phyloP scores from a whole-genome alignment of 2,797 vertebrate species.

The Lutjanus argentimaculatus region DNA sequence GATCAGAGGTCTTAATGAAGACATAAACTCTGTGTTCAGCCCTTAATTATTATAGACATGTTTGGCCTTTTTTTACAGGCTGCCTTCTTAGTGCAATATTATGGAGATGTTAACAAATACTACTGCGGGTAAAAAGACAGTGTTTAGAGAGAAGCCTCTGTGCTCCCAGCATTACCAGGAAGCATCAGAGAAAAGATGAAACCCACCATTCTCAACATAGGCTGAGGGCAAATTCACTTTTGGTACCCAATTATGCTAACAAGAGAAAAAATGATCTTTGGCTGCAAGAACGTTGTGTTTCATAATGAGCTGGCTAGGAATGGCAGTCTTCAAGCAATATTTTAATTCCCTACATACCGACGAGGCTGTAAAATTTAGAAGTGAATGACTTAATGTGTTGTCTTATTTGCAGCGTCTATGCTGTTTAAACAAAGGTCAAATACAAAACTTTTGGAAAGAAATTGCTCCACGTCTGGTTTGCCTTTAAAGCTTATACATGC shows the following conservation, averaged over 20 bases:
- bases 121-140: slow-evolving; percentile 70
- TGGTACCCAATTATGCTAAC: slow-evolving; percentile 86
- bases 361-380: slow-evolving; percentile 48
- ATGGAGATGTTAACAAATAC: slow-evolving; percentile 82
- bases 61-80: slow-evolving; percentile 73
- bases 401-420: slow-evolving; percentile 33
- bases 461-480: neutral
- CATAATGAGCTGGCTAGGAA: slow-evolving; percentile 74
- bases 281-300: slow-evolving; percentile 72
- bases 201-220: slow-evolving; percentile 69
- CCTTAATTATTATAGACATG: slow-evolving; percentile 83
- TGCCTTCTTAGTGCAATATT: slow-evolving; percentile 79
- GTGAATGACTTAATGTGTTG: slow-evolving; percentile 43
- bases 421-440: slow-evolving; percentile 40
- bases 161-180: slow-evolving; percentile 75
- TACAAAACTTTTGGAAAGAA: slow-evolving; percentile 4
- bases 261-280: slow-evolving; percentile 76
- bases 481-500: slow-evolving; percentile 9
- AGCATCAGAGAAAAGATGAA: slow-evolving; percentile 82
- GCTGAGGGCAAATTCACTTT: slow-evolving; percentile 82
- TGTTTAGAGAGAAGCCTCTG: slow-evolving; percentile 70
- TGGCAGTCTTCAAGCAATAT: slow-evolving; percentile 60
- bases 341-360: slow-evolving; percentile 61
- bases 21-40: slow-evolving; percentile 67
- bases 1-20: slow-evolving; percentile 76